Base-by-base conservation (phyloP, 2,888 invertebrate species). In the Malthinus seriepunctatus region DNA sequence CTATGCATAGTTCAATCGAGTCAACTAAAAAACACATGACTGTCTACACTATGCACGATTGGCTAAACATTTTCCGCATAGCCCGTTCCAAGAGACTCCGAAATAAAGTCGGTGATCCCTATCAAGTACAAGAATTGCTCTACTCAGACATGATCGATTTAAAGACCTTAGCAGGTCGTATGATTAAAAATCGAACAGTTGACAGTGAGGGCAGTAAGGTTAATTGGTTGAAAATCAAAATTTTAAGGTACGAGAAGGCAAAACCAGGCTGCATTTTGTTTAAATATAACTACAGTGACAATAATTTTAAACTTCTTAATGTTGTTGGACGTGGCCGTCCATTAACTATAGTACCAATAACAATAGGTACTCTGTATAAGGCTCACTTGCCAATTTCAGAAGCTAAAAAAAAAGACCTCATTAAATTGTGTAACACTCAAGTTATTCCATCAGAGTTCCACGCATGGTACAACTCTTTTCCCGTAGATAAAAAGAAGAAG, bases 1-100 rank as follows among this genome's bases (percentile, higher is more conserved):
- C 44, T 12, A 69, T 68, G 67, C 67, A 69, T 44, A 62, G 60
- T 54, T 37, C 63, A 12, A 70, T 66, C 42, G 68, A 69, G 38
- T 44, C 47, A 46, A 49, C 61, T 51, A 66, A 67, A 47, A 64
- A 62, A n/a, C n/a, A n/a, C n/a, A n/a, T n/a, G n/a, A n/a, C n/a
- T n/a, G 60, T 38, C 56, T 42, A 31, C 52, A 32, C 57, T 65
- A 4, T 68, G 63, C 9, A 47, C 32, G 9, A 47, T 32, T 34
- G 34, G 39, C 8, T 39, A 10, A 14, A 39, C 8, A 39, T 12
- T 39, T 39, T 39, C 11, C 8, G 8, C 8, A 39, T 10, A 10
- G 34, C 34, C 8, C 8, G 34, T 9, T 3, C 34, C 8, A 2
- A 34, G 8, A 34, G 34, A 34, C 8, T 9, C 34, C 8, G 5